A percentile compares a stretch with the other conserved stretches of the same genome.
phyloP scores from a whole-genome alignment of 2,113 vertebrate species.

The Phaetusa simplex region DNA sequence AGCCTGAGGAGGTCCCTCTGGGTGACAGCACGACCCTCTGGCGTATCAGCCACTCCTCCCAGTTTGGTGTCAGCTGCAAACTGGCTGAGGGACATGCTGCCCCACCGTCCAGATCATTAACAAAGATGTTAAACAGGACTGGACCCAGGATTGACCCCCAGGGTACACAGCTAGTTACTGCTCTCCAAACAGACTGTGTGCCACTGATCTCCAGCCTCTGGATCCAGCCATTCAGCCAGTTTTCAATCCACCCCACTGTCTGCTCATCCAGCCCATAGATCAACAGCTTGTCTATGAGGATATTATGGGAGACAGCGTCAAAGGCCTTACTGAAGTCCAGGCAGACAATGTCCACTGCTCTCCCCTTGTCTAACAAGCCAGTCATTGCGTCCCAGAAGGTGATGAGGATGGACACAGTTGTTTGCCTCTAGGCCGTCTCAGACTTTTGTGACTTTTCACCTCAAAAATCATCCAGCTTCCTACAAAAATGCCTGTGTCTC shows the following conservation, averaged over 20 bases:
- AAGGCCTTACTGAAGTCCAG: not conserved
- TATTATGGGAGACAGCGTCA: not conserved
- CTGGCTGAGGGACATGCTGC: not conserved
- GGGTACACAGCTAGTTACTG: not conserved
- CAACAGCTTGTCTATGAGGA: not conserved
- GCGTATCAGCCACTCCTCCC: not conserved
- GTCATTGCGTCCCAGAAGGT: not conserved
- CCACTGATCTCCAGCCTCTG: not conserved
- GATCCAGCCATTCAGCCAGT: not conserved
- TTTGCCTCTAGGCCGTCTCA: not conserved
- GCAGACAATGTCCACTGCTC: not conserved
- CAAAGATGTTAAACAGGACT: not conserved
- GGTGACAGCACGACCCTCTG: not conserved
- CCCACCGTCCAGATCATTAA: not conserved
- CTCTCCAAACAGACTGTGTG: not conserved
- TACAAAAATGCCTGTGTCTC: not conserved
- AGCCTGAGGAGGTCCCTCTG: not conserved
- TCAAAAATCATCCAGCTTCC: not conserved
- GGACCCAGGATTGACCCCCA: not conserved
- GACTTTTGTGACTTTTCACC: not conserved
- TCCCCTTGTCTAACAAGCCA: not conserved
- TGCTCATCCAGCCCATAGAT: not conserved
- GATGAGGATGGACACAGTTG: not conserved
- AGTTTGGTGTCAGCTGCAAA: not conserved
- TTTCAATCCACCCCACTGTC: not conserved